A percentile compares a stretch with the other conserved stretches of the same genome.
Evolutionary conservation across 2,888 invertebrate species (phyloP).

Genomic region (Troilus luridus): DNA sequence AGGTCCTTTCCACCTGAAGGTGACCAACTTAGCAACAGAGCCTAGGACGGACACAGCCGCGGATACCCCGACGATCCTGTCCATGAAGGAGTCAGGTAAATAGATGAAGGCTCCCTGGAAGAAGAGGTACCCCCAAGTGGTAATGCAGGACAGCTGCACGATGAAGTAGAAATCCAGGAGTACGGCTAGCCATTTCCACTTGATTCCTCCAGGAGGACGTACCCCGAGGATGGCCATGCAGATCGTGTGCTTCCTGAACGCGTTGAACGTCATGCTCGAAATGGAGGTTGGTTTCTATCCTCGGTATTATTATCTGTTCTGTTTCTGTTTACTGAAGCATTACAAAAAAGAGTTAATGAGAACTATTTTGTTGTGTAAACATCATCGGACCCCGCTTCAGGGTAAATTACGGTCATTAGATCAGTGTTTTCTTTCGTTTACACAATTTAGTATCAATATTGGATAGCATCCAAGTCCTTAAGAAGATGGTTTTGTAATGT

Average conservation of each 20-base stretch:
- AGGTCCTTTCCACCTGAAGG: background rate
- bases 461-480: background rate
- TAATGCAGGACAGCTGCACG: background rate
- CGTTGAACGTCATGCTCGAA: constrained; percentile 13
- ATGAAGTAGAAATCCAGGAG: background rate
- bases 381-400: background rate
- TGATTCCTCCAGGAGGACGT: background rate
- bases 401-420: background rate
- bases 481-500: background rate
- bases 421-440: background rate
- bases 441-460: background rate
- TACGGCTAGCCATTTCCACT: background rate
- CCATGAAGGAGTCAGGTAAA: background rate
- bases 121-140: background rate
- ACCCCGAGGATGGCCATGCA: background rate
- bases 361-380: background rate
- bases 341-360: background rate
- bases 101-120: constrained; percentile 10
- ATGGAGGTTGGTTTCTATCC: background rate
- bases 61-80: background rate
- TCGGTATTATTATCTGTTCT: background rate
- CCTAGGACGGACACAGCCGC: constrained; percentile 2
- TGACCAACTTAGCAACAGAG: background rate
- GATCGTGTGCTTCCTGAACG: constrained; percentile 39
- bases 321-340: background rate